These are phyloP conservation scores for Coregonus sp. DNA, from an alignment of 2,797 vertebrate genomes.

Conservation along the genomic window DNA sequence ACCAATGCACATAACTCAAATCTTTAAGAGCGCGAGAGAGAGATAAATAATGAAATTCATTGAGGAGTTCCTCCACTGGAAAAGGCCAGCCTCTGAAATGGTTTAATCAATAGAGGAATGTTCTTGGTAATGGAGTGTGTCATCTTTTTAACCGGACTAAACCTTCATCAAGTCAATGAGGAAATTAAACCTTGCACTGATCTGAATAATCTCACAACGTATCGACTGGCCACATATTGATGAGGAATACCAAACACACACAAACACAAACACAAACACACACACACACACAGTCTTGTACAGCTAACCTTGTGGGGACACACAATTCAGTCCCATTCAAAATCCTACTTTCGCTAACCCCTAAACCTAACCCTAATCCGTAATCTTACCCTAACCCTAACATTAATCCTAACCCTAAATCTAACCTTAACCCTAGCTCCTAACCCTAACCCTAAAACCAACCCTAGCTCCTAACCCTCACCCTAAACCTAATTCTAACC, in stretches of 20 bases:
- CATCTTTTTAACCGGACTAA: slow-evolving; percentile 89
- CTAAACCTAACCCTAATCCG: no score
- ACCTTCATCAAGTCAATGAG: slow-evolving; percentile 82
- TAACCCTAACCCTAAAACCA: no score
- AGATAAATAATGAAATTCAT: slow-evolving; percentile 61
- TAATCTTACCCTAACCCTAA: no score
- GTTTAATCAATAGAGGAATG: slow-evolving; percentile 93
- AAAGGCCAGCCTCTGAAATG: slow-evolving; percentile 83
- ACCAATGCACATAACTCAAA: slow-evolving; percentile 31
- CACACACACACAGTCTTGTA: background rate
- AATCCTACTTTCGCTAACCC: no score
- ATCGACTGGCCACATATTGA: slow-evolving; percentile 67
- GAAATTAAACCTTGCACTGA: slow-evolving; percentile 69
- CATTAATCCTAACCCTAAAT: no score
- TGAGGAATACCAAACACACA: slow-evolving; percentile 45
- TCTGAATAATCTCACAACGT: slow-evolving; percentile 76
- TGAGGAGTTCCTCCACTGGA: slow-evolving; percentile 73
- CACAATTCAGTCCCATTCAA: no score
- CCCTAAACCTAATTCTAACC: no score
- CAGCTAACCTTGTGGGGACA: no score
- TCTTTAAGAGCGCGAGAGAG: background rate
- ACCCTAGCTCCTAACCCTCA: no score
- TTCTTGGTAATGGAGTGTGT: slow-evolving; percentile 90
- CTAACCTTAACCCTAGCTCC: no score
- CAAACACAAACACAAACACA: slow-evolving; percentile 8